Percentiles rank a stretch among this genome's conserved stretches.
These are phyloP conservation scores for Avahi laniger DNA, from an alignment of 2,797 vertebrate genomes.

Conservation along the genomic window DNA sequence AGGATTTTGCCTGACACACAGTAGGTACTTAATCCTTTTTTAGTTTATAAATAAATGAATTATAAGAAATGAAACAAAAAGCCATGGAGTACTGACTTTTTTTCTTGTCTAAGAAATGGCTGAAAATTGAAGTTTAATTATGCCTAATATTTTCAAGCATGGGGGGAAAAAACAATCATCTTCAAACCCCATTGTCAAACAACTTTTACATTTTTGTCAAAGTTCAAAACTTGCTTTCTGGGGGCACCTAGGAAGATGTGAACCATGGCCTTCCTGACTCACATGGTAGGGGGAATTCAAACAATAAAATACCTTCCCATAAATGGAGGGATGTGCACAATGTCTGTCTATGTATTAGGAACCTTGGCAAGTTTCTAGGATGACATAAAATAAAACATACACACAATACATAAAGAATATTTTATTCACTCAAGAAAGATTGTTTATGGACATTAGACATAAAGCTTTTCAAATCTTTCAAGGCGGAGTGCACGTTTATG, in stretches of 20 bases:
- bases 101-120: fast-evolving
- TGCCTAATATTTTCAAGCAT: neutral
- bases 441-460: neutral
- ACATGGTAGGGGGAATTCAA: neutral
- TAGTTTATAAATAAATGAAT: neutral
- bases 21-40: neutral
- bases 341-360: fast-evolving
- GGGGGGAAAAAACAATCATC: neutral
- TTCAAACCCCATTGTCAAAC: neutral
- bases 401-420: neutral
- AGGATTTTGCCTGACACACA: neutral
- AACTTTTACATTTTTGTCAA: neutral
- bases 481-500: neutral
- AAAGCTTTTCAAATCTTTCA: neutral
- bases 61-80: neutral
- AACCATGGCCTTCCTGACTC: neutral
- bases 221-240: neutral
- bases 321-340: neutral
- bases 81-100: neutral
- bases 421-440: neutral
- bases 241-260: neutral
- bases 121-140: neutral
- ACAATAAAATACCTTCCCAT: neutral
- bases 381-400: neutral
- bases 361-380: neutral